These are phyloP conservation scores for Liparis tanakae DNA, from an alignment of 2,797 vertebrate genomes.

Conservation along the genomic window DNA sequence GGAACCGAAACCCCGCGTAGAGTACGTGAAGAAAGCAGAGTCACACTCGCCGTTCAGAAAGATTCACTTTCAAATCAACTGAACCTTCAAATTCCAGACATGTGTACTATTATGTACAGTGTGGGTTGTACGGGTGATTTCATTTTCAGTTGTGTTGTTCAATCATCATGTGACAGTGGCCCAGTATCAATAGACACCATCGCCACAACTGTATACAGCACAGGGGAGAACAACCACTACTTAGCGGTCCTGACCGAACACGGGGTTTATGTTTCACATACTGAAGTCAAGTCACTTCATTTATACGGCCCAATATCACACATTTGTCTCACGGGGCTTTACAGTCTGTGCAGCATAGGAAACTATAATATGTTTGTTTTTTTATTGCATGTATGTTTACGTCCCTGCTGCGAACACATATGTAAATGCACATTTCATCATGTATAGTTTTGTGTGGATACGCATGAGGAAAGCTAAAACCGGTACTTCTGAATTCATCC, in stretches of 20 bases:
- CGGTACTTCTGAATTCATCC: constrained; percentile 67
- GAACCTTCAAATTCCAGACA: constrained; percentile 73
- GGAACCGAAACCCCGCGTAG: constrained; percentile 24
- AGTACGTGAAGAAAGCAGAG: constrained; percentile 37
- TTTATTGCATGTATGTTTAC: not conserved
- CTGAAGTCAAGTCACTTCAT: not conserved
- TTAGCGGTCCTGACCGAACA: constrained; percentile 14
- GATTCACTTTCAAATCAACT: constrained; percentile 67
- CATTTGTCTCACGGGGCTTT: not conserved
- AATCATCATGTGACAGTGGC: constrained; percentile 62
- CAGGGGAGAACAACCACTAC: constrained; percentile 14
- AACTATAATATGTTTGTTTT: not conserved
- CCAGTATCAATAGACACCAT: constrained; percentile 62
- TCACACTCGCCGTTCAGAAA: constrained; percentile 40
- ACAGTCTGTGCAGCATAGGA: not conserved
- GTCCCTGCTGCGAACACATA: constrained; percentile 1
- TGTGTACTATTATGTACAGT: constrained; percentile 58
- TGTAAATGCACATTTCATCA: constrained; percentile 19
- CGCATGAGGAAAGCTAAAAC: constrained; percentile 62
- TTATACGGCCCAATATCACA: not conserved
- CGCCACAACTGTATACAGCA: constrained; percentile 46
- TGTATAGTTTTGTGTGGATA: constrained; percentile 32
- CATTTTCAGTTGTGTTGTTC: constrained; percentile 70
- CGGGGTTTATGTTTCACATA: constrained; percentile 27
- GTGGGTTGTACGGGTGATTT: constrained; percentile 61